Base-by-base conservation (phyloP, 2,888 invertebrate genomes). In the Cephus rjabovi region DNA sequence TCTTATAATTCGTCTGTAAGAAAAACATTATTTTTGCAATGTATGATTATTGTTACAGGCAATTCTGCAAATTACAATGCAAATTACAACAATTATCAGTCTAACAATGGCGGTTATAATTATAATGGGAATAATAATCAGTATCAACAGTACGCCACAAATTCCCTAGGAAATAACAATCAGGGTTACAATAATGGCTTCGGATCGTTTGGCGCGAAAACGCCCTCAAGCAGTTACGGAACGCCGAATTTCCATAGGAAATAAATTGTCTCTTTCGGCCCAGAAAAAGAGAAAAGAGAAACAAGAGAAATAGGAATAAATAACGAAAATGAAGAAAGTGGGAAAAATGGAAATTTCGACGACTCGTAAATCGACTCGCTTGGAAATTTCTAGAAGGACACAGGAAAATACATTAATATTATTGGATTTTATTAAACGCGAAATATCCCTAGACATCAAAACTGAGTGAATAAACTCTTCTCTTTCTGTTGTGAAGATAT, bases 31-130 rank as follows among this genome's bases (percentile, higher is more conserved):
- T 15, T 40, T 15, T 40, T 40, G 15, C 40, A 40, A 40, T 6
- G 40, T 15, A 15, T 40, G 15, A 40, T 70, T 23, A 35, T 68
- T 75, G 33, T 81, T 82, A 77, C 76, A 87, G 88, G 88, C 68
- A 89, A 86, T 81, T 87, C 88, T 73, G 88, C 86, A 4, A 86
- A 87, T 68, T 88, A 89, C 83, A 87, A 85, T 77, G 88, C 86
- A 4, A 86, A 87, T 68, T 88, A 89, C 83, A 87, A 85, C 78
- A 80, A 79, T 40, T 77, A 78, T 34, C 76, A 77, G 31, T 73
- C 69, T n/a, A 31, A 31, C 70, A 33, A 33, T 33, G 70, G 30
- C 30, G 33, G 33, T 15, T 70, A 70, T n/a, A 70, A 70, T 23
- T 70, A 30, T 11, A 33, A 33, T 30, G 70, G 31, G 70, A 33